phyloP scores from a whole-genome alignment of 2,888 invertebrate genomes.

The Cosmopolites sordidus region DNA sequence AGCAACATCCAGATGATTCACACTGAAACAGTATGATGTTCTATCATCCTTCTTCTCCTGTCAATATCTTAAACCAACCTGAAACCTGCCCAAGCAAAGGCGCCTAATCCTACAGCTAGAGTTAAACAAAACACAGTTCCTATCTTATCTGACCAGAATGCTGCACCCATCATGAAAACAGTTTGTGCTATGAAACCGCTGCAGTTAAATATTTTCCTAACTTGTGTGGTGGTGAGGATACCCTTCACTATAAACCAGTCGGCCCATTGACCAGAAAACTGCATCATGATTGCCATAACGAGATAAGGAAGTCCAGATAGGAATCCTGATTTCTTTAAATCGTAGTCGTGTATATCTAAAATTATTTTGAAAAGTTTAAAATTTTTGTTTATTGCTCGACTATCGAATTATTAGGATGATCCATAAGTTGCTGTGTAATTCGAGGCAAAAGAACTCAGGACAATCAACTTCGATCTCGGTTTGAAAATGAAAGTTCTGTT shows the following conservation, averaged over 20 bases:
- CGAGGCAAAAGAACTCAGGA: no score
- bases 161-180: slow-evolving; percentile 79
- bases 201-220: slow-evolving; percentile 65
- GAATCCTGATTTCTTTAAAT: slow-evolving; percentile 75
- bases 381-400: no score
- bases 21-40: no score
- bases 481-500: no score
- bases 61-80: slow-evolving; percentile 58
- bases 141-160: slow-evolving; percentile 62
- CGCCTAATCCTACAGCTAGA: slow-evolving; percentile 84
- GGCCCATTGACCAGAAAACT: slow-evolving; percentile 76
- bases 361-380: background rate
- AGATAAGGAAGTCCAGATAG: slow-evolving; percentile 84
- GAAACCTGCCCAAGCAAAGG: slow-evolving; percentile 91
- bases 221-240: slow-evolving; percentile 68
- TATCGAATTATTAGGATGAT: no score
- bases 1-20: slow-evolving; percentile 35
- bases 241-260: slow-evolving; percentile 68
- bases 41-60: background rate
- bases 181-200: slow-evolving; percentile 74
- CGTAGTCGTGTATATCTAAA: slow-evolving; percentile 68
- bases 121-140: slow-evolving; percentile 78
- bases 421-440: no score
- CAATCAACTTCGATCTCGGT: no score
- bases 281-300: slow-evolving; percentile 78